Base-by-base conservation (phyloP, 2,888 invertebrate species). In the Trissoscelio sp. region DNA sequence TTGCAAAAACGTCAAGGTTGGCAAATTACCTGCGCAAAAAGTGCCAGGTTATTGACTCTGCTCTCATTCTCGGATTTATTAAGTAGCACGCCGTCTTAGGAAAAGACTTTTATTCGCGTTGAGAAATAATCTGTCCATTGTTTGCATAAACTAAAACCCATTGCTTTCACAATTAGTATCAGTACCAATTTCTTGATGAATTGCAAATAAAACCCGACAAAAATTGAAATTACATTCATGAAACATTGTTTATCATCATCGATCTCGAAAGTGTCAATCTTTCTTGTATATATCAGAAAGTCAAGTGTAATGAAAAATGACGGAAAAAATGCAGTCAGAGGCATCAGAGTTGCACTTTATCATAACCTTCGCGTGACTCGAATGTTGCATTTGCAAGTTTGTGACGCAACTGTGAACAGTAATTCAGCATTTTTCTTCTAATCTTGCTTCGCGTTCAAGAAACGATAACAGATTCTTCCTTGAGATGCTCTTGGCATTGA, bases 301-400 rank as follows among this genome's bases (percentile, higher is more conserved):
- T 69, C 42, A 69, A 11, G 34, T 28, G 31, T 46, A 31, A 3
- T 62, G 16, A 46, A 31, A 60, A n/a, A 37, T 18, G 11, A 12
- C 11, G 37, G 14, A 28, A 16, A 60, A 74, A 31, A 44, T 16
- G 24, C 0, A 31, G 28, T 53, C 12, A 51, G 28, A 39, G 28
- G 64, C 28, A 57, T 0, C 22, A 12, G 31, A n/a, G 44, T 31
- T 72, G 58, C 64, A 46, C 51, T 67, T 81, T 72, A 72, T 72
- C 72, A 11, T 75, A 66, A 81, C 81, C 81, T 81, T 81, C 75
- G 81, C 81, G 75, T 81, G 81, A 81, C 75, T 75, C 60, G 31
- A 60, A 44, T 46, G 44, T 69, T 74, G 64, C 70, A 67, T 64
- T 70, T 75, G 75, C 72, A 39, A 60, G 48, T 18, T 34, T 16